These are phyloP conservation scores for Coendou prehensilis DNA, from an alignment of 2,797 vertebrate species.

Conservation along the genomic window DNA sequence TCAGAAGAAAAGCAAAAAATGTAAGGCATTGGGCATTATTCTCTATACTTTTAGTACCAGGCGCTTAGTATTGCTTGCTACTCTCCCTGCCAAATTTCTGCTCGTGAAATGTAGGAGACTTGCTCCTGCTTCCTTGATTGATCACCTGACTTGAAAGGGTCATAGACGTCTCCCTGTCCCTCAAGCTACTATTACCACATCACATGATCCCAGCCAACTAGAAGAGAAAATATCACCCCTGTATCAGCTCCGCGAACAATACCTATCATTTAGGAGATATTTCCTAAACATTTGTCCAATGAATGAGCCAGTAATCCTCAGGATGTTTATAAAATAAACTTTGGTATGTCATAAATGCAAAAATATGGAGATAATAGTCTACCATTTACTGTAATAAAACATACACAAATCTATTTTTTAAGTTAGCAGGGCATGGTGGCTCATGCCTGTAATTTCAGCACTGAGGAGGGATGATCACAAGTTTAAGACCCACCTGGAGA, in stretches of 20 bases:
- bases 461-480: background rate
- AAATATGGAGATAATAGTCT: background rate
- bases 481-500: background rate
- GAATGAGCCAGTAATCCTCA: background rate
- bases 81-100: slow-evolving; percentile 23
- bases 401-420: background rate
- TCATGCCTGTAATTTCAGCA: background rate
- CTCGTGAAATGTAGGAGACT: background rate
- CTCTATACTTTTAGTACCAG: background rate
- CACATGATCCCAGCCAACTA: background rate
- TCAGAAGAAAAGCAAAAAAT: slow-evolving; percentile 18
- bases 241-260: background rate
- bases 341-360: background rate
- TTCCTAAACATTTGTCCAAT: slow-evolving; percentile 55
- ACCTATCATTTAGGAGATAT: background rate
- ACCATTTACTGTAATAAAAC: background rate
- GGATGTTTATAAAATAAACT: slow-evolving; percentile 33
- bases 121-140: background rate
- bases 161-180: background rate
- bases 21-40: background rate
- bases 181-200: slow-evolving; percentile 3
- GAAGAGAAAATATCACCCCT: background rate
- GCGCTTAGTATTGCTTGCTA: slow-evolving; percentile 21
- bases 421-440: background rate
- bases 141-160: slow-evolving; percentile 33